A percentile compares a stretch with the other conserved stretches of the same genome.
These are phyloP conservation scores for Andrena chrysosceles DNA, from an alignment of 2,888 invertebrate genomes.

Conservation along the genomic window DNA sequence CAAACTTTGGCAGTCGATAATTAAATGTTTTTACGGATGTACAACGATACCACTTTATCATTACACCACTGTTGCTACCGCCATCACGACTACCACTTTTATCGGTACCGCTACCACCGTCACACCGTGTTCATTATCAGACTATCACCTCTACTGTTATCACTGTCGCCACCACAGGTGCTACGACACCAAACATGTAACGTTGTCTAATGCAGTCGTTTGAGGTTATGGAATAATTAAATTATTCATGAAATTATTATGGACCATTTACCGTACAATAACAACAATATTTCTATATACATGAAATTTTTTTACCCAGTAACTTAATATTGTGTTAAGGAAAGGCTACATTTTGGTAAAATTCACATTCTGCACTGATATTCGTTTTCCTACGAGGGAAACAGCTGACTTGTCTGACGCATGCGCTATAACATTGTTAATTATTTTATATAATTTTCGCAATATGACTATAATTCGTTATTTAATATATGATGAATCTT, in stretches of 20 bases:
- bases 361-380: not conserved
- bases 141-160: slow-evolving; percentile 10
- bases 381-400: slow-evolving; percentile 7
- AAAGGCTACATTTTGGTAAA: not conserved
- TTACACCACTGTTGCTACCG: slow-evolving; percentile 26
- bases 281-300: not conserved
- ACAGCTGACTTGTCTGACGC: slow-evolving; percentile 39
- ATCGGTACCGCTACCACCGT: slow-evolving; percentile 8
- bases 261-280: not conserved
- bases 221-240: slow-evolving; percentile 2
- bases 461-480: not conserved
- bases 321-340: not conserved
- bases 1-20: slow-evolving; percentile 30
- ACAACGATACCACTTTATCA: slow-evolving; percentile 22
- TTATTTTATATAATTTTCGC: slow-evolving; percentile 11
- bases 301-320: not conserved
- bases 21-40: slow-evolving; percentile 16
- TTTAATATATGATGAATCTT: not conserved
- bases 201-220: slow-evolving; percentile 20
- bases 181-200: slow-evolving; percentile 16
- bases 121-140: too few species aligned
- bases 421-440: slow-evolving; percentile 13
- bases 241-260: not conserved
- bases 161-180: slow-evolving; percentile 26
- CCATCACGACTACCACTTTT: slow-evolving; percentile 26